Evolutionary conservation across 2,888 invertebrate genomes (phyloP).

Genomic region (Erynnis tages): DNA sequence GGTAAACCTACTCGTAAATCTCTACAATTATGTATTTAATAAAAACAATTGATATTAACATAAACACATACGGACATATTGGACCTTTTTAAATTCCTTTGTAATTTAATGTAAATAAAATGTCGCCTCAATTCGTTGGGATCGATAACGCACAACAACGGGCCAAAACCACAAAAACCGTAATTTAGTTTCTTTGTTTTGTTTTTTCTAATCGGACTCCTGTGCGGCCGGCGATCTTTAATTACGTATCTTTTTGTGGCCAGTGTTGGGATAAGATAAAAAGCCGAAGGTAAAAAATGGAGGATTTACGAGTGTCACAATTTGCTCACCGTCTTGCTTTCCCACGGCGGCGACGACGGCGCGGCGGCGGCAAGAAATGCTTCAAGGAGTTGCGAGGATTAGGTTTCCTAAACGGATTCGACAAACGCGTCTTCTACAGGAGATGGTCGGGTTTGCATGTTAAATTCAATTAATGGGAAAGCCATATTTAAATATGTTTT

Average conservation of each 20-base stretch:
- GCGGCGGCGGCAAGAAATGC: neutral
- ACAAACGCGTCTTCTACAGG: too few species aligned
- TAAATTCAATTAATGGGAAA: too few species aligned
- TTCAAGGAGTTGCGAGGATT: neutral
- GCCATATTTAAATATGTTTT: too few species aligned
- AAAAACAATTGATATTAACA: too few species aligned
- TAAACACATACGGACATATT: too few species aligned
- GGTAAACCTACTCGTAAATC: too few species aligned
- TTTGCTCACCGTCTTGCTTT: conserved; percentile 19
- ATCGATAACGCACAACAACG: conserved; percentile 17
- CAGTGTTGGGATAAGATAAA: conserved; percentile 18
- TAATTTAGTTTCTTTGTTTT: conserved; percentile 24
- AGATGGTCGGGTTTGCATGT: too few species aligned
- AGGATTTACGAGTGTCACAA: conserved; percentile 28
- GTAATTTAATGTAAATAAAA: conserved; percentile 5
- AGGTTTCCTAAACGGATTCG: neutral
- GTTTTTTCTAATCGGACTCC: conserved; percentile 19
- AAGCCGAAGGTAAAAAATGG: conserved; percentile 20
- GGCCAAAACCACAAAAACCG: conserved; percentile 22
- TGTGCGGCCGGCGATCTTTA: conserved; percentile 24
- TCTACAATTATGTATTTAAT: too few species aligned
- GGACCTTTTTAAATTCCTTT: neutral
- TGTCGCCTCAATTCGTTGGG: neutral
- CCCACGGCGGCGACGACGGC: conserved; percentile 18
- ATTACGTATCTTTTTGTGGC: conserved; percentile 24